Percentiles rank a stretch among this genome's conserved stretches.
These are phyloP conservation scores for Turritopsis dohrnii DNA, from an alignment of 30 jellyfish, hydroid and myxozoan genomes.

Conservation along the genomic window DNA sequence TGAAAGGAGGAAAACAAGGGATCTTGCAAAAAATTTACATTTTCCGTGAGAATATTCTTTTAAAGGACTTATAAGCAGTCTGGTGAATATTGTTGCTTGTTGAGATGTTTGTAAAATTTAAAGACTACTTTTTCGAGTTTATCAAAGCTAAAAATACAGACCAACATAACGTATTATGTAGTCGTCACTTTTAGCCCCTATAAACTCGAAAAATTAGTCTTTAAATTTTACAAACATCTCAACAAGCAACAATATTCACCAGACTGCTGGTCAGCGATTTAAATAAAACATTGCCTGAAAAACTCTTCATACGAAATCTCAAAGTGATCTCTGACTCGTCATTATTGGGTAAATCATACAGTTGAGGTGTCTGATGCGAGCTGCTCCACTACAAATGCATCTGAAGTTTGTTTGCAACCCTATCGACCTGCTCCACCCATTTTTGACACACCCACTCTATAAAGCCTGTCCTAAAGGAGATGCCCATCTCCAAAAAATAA, in stretches of 20 bases:
- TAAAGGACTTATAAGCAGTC: no score
- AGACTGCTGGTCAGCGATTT: neutral
- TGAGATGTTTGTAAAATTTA: no score
- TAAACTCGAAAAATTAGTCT: neutral
- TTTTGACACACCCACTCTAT: neutral
- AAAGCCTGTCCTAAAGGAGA: neutral
- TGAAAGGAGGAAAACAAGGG: no score
- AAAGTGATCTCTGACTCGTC: neutral
- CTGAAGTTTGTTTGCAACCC: neutral
- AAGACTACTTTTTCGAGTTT: no score
- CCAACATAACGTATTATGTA: no score
- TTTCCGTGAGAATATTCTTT: no score
- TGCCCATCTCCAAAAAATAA: neutral
- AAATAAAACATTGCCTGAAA: neutral
- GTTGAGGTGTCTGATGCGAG: neutral
- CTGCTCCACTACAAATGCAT: neutral
- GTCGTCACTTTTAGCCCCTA: neutral
- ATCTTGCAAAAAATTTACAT: no score
- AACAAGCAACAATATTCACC: neutral
- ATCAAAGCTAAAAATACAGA: no score
- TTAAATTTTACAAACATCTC: neutral
- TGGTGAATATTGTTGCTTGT: no score
- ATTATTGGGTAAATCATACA: neutral
- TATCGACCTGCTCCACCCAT: neutral
- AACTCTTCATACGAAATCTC: neutral